Base-by-base conservation (phyloP, 2,888 invertebrate species). In the Lasius platythorax region DNA sequence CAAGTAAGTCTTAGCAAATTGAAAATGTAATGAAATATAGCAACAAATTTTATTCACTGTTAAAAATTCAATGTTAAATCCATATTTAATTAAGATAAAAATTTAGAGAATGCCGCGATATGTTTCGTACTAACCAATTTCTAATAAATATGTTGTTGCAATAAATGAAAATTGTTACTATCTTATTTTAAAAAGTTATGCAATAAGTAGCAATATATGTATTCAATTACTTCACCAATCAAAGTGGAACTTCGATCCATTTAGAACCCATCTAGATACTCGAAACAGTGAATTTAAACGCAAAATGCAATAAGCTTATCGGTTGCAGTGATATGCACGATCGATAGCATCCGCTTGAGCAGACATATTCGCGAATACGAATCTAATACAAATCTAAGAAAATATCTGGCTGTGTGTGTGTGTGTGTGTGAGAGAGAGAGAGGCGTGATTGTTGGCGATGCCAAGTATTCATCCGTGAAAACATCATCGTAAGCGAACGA, bases 401-500 rank as follows among this genome's bases (percentile, higher is more conserved):
- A 68, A 46, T 23, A 33, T 66, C 43, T 37, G 37, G 28, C 0
- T 9, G 15, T 23, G 23, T 23, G 23, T 23, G 23, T 23, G 23
- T 23, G 23, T 23, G 23, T 23, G 23, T 23, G 23, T 28, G 37
- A 33, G 50, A 40, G 28, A 63, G 6, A 63, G n/a, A 53, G 8
- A 53, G 15, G 12, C 37, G 18, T 37, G 46, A 79, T 79, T 79
- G 61, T 61, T 33, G 46, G n/a, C 33, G n/a, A 72, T 46, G 56
- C 56, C n/a, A 64, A 43, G 50, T 67, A 78, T 28, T 33, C 75
- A 43, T 75, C 82, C 40, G 30, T 64, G 53, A 50, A 61, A 67
- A 53, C 37, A 56, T 78, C 46, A 76, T 76, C 75, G 79, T 67
- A 23, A 78, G 73, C 73, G 67, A 76, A 43, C n/a, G 61, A 50